Percentiles rank a stretch among this genome's conserved stretches.
phyloP scores from a whole-genome alignment of 2,888 invertebrate species.

The Ichneumon xanthorius region DNA sequence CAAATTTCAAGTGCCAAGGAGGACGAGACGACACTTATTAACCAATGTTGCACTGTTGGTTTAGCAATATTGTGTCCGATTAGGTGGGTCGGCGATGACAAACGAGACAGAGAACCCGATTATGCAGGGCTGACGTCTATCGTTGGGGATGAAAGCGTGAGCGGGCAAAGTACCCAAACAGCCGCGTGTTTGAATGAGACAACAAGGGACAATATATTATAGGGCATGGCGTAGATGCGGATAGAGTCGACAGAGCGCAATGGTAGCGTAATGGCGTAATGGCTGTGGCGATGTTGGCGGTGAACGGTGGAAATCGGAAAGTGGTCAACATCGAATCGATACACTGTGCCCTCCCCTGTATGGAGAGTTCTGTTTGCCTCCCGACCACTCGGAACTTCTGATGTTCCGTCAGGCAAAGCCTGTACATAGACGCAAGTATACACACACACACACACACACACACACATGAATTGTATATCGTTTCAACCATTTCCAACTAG shows the following conservation, averaged over 20 bases:
- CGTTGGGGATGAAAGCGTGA: constrained; percentile 25
- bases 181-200: background rate
- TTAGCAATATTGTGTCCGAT: constrained; percentile 49
- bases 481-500: constrained; percentile 33
- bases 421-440: constrained; percentile 16
- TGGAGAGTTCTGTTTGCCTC: constrained; percentile 17
- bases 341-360: constrained; percentile 2
- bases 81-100: constrained; percentile 25
- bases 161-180: background rate
- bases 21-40: constrained; percentile 42
- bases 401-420: constrained; percentile 11
- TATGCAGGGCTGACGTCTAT: constrained; percentile 15
- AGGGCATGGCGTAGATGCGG: background rate
- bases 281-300: constrained; percentile 14
- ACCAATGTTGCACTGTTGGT: constrained; percentile 32
- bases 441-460: background rate
- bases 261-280: constrained; percentile 16
- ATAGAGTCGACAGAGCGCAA: constrained; percentile 5
- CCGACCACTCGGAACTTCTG: constrained; percentile 39
- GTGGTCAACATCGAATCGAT: constrained; percentile 51
- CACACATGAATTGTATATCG: background rate
- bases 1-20: constrained; percentile 20
- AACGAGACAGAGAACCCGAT: constrained; percentile 11
- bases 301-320: constrained; percentile 48
- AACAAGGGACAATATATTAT: constrained; percentile 21